Conservation (phyloP, 2,888 invertebrate genomes). For the Chaitophorus viminalis region DNA sequence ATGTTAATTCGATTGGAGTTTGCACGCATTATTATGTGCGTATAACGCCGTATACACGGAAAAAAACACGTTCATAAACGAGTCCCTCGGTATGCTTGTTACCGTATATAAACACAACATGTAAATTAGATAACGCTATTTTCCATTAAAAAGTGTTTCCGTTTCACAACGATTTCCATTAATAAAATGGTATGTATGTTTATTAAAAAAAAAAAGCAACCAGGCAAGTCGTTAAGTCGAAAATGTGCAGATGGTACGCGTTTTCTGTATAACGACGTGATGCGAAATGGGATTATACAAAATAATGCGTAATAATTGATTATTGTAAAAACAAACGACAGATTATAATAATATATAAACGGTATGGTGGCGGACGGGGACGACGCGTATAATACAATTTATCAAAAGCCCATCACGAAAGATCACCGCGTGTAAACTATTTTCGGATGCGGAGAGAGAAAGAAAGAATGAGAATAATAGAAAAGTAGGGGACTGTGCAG, state of each 20-base stretch:
- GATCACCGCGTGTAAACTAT: not conserved
- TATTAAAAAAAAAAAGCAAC: not conserved
- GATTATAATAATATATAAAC: too few relatives aligned
- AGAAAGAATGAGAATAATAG: not conserved
- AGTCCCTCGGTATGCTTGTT: constrained; percentile 33
- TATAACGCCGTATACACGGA: not conserved
- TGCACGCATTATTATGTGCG: not conserved
- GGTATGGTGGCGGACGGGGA: not conserved
- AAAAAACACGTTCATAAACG: constrained; percentile 32
- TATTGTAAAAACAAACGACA: constrained; percentile 41
- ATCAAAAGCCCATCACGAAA: not conserved
- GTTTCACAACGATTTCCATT: constrained; percentile 47
- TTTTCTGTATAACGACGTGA: not conserved
- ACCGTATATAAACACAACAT: constrained; percentile 49
- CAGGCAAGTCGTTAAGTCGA: constrained; percentile 24
- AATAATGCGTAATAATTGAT: constrained; percentile 44
- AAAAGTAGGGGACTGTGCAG: too few relatives aligned
- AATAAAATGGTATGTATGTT: not conserved
- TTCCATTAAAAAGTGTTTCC: constrained; percentile 56
- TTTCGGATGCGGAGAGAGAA: not conserved
- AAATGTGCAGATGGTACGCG: constrained; percentile 16
- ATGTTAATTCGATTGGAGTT: constrained; percentile 53
- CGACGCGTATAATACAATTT: constrained; percentile 16
- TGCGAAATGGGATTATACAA: not conserved
- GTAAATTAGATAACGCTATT: constrained; percentile 52